These are phyloP conservation scores for Epinephelus malabaricus DNA, from an alignment of 2,797 vertebrate genomes.

Conservation along the genomic window DNA sequence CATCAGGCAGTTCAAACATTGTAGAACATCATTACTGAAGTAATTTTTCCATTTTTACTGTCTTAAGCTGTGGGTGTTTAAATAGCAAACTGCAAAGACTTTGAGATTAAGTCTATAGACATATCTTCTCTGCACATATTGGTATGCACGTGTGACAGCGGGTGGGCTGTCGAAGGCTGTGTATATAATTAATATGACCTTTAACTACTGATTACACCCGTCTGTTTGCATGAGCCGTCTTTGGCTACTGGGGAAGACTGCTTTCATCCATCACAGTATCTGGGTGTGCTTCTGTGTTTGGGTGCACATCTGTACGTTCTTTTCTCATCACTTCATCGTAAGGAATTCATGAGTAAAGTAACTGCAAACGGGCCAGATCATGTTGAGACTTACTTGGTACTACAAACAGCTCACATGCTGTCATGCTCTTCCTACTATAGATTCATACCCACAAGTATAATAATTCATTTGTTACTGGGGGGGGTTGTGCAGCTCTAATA, in stretches of 20 bases:
- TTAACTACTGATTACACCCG: conserved; percentile 53
- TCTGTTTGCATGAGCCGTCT: conserved; percentile 55
- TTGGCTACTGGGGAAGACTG: conserved; percentile 20
- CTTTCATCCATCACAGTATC: conserved; percentile 52
- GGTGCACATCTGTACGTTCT: background rate
- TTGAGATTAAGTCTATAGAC: background rate
- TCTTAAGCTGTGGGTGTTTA: background rate
- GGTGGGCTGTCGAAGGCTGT: background rate
- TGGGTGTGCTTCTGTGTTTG: background rate
- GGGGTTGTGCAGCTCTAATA: background rate
- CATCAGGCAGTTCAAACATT: background rate
- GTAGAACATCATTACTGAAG: background rate
- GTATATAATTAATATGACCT: conserved; percentile 66
- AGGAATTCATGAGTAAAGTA: conserved; percentile 2
- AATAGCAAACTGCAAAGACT: background rate
- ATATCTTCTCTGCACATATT: background rate
- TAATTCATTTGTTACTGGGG: conserved; percentile 7
- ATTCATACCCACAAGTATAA: conserved; percentile 13
- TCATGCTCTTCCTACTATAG: background rate
- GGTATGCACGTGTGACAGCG: background rate
- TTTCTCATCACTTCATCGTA: conserved; percentile 9
- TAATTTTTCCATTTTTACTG: background rate
- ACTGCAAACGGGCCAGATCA: background rate
- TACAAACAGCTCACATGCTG: background rate
- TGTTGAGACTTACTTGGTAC: background rate